These are phyloP conservation scores for Seira musarum DNA, from an alignment of 2,888 invertebrate species.

Conservation along the genomic window DNA sequence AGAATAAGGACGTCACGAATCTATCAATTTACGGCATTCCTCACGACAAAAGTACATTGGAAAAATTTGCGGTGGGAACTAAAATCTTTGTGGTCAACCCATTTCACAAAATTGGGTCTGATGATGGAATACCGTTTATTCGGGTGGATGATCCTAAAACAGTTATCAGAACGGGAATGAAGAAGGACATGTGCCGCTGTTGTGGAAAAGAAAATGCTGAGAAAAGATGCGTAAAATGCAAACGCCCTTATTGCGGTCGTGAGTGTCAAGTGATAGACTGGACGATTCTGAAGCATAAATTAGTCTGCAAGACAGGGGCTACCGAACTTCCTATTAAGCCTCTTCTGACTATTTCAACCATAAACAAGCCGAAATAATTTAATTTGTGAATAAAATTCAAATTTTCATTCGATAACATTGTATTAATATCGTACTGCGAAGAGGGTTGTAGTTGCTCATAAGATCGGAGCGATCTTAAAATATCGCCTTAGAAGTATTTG, in stretches of 20 bases:
- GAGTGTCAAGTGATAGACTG: constrained; percentile 34
- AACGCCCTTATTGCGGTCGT: constrained; percentile 14
- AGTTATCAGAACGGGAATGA: background rate
- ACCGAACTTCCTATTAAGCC: too few species aligned
- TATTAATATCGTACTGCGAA: too few species aligned
- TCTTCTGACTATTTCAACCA: too few species aligned
- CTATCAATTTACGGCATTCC: background rate
- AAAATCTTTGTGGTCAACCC: constrained; percentile 9
- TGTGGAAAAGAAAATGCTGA: constrained; percentile 39
- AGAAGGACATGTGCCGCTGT: constrained; percentile 32
- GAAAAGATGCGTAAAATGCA: constrained; percentile 20
- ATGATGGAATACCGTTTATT: background rate
- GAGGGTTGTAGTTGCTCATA: too few species aligned
- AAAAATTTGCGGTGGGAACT: constrained; percentile 14
- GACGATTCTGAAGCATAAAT: constrained; percentile 33
- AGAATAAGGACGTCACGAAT: constrained; percentile 8
- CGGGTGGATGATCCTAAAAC: constrained; percentile 17
- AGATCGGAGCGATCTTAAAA: background rate
- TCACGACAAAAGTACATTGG: background rate
- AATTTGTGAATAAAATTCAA: too few species aligned
- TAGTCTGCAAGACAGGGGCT: constrained; percentile 6
- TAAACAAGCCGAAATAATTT: too few species aligned
- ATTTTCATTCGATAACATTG: too few species aligned
- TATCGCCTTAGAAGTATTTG: too few species aligned
- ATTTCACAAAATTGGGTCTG: background rate